A percentile compares a stretch with the other conserved stretches of the same genome.
Evolutionary conservation across 1,140 invertebrate genomes (phyloP).

Genomic region (Camponotus pennsylvanicus): DNA sequence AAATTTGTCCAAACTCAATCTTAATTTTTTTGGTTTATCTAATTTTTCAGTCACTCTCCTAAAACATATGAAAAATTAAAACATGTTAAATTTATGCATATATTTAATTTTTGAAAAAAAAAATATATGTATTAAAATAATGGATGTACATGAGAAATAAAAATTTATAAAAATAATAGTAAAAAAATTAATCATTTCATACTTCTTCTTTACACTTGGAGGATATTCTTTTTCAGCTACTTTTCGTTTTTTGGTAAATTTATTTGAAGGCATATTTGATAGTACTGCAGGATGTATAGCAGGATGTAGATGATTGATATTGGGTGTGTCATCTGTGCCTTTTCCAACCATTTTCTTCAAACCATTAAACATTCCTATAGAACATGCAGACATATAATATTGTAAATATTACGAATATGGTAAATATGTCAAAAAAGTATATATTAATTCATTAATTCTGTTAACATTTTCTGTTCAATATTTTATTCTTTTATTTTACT

Average conservation of each 20-base stretch:
- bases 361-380: slow-evolving; percentile 91
- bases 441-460: neutral
- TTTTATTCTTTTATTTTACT: too few species aligned
- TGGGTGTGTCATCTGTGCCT: slow-evolving; percentile 80
- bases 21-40: slow-evolving; percentile 82
- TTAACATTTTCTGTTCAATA: too few species aligned
- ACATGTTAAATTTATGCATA: slow-evolving; percentile 4
- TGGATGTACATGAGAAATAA: neutral
- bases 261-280: slow-evolving; percentile 84
- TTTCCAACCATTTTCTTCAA: slow-evolving; percentile 91
- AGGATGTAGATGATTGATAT: slow-evolving; percentile 64
- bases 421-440: neutral
- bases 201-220: slow-evolving; percentile 87
- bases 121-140: slow-evolving; percentile 10
- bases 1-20: slow-evolving; percentile 82
- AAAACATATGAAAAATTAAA: slow-evolving; percentile 43
- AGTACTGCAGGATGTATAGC: slow-evolving; percentile 53
- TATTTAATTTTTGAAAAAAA: slow-evolving; percentile 28
- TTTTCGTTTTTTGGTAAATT: slow-evolving; percentile 89
- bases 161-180: neutral
- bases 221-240: slow-evolving; percentile 81
- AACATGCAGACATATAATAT: slow-evolving; percentile 42
- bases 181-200: slow-evolving; percentile 60
- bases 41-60: slow-evolving; percentile 77
- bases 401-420: too few species aligned